A percentile compares a stretch with the other conserved stretches of the same genome.
phyloP scores from a whole-genome alignment of 2,888 invertebrate genomes.

The Poecilobothrus nobilitatus region DNA sequence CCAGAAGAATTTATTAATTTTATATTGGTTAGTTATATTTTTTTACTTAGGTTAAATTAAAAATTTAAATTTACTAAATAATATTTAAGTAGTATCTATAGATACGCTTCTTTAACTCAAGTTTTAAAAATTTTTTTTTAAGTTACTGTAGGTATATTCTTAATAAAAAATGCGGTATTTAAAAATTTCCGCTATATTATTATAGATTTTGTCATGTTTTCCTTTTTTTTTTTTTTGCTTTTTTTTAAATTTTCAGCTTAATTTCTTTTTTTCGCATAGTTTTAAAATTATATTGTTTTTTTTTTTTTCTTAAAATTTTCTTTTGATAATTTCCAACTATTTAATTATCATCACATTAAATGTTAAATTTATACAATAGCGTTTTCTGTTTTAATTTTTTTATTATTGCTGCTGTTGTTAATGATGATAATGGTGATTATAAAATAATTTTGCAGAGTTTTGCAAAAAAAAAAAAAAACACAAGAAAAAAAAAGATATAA shows the following conservation, averaged over 20 bases:
- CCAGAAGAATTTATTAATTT: too few relatives aligned
- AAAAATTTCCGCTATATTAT: not conserved
- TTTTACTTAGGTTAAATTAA: too few relatives aligned
- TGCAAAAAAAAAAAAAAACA: not conserved
- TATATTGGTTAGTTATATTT: too few relatives aligned
- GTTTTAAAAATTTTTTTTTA: too few relatives aligned
- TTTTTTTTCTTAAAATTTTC: not conserved
- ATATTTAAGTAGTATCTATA: too few relatives aligned
- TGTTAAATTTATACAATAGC: not conserved
- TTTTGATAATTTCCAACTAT: not conserved
- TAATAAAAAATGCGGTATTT: not conserved
- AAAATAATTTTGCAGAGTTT: not conserved
- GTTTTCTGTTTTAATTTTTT: not conserved
- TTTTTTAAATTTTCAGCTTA: not conserved
- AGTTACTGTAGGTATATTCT: not conserved
- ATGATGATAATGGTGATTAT: not conserved
- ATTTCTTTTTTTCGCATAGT: not conserved
- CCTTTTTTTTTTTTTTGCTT: not conserved
- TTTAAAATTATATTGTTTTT: not conserved
- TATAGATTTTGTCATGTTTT: too few relatives aligned
- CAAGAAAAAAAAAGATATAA: too few relatives aligned
- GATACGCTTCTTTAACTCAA: too few relatives aligned
- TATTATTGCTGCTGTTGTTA: not conserved
- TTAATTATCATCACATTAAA: constrained; percentile 2
- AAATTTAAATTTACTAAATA: too few relatives aligned